Conservation (phyloP, 1,140 invertebrate genomes). For the Euwallacea fornicatus region DNA sequence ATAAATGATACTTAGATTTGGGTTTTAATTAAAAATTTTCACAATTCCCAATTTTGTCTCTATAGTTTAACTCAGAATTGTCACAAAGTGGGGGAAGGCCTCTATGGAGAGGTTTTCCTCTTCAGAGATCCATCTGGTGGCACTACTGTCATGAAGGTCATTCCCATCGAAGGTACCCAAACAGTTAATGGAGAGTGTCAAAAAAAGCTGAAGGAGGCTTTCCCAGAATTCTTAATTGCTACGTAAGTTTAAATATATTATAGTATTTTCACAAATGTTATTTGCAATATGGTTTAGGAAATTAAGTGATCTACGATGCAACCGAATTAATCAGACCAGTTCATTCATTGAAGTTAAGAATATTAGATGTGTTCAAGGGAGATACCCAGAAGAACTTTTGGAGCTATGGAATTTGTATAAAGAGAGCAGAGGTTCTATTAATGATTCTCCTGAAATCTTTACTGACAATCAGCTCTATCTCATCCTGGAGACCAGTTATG, state of each 20-base stretch:
- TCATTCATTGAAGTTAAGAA: conserved; percentile 72
- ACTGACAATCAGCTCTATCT: conserved; percentile 73
- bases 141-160: conserved; percentile 76
- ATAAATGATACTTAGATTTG: not conserved
- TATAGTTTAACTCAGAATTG: conserved; percentile 63
- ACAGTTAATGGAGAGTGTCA: conserved; percentile 82
- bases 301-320: conserved; percentile 68
- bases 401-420: conserved; percentile 80
- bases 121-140: conserved; percentile 57
- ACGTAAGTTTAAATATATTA: conserved; percentile 60
- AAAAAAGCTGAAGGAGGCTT: conserved; percentile 83
- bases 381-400: conserved; percentile 72
- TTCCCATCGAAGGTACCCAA: conserved; percentile 74
- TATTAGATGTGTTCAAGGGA: conserved; percentile 69
- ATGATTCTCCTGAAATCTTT: conserved; percentile 77
- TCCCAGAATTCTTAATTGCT: conserved; percentile 87
- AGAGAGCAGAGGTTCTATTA: conserved; percentile 72
- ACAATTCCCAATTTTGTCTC: not conserved
- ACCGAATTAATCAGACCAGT: conserved; percentile 61
- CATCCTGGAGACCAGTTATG: conserved; percentile 79
- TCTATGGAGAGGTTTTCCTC: conserved; percentile 89
- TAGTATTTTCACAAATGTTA: conserved; percentile 2
- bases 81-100: conserved; percentile 89
- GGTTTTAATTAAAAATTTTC: not conserved
- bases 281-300: conserved; percentile 60